Evolutionary conservation across 2,888 invertebrate species (phyloP), one percentile per base, ranked within the genome.

Genomic region (Orgyia antiqua): DNA sequence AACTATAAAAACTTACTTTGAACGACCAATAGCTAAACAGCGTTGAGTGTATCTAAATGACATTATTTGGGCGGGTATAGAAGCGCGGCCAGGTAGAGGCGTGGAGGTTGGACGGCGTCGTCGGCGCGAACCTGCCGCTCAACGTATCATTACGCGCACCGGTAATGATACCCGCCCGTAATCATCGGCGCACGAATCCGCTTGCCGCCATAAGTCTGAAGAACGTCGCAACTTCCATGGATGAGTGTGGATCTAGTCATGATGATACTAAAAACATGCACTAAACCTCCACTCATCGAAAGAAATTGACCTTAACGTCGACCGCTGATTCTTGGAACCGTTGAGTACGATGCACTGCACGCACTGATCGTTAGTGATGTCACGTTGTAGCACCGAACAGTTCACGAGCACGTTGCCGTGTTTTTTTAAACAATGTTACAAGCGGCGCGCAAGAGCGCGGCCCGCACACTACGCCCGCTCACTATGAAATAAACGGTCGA

Each of bases 201-300:
- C 44, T 42, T 41, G 48, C 46, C 45, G 42, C 50, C 43, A 46
- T 39, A 39, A 47, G 48, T 24, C 36, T 61, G 86, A 64, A 67
- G 88, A 80, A 73, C 77, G 80, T 74, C 79, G 82, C 87, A 84
- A 86, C 79, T 87, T 89, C 90, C 89, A 88, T 91, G 91, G 91
- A 91, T 91, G 91, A 91, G 91, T 91, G 91, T 91, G 91, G 91
- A 91, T 91, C 91, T 91, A 91, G 91, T 91, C 91, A 91, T 91
- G 91, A 83, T 82, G 84, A 27, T 67, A 56, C 55, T 68, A 69
- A 58, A 86, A 23, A 91, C 91, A 91, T 91, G 91, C 88, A 91
- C 91, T 89, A 90, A 89, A 91, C 89, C 90, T 90, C 88, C 90
- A 91, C 90, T 88, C 91, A 91, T 89, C 91, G 88, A 90, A 88